Evolutionary conservation across 2,888 invertebrate genomes (phyloP).

Genomic region (Margaritifera margaritifera): DNA sequence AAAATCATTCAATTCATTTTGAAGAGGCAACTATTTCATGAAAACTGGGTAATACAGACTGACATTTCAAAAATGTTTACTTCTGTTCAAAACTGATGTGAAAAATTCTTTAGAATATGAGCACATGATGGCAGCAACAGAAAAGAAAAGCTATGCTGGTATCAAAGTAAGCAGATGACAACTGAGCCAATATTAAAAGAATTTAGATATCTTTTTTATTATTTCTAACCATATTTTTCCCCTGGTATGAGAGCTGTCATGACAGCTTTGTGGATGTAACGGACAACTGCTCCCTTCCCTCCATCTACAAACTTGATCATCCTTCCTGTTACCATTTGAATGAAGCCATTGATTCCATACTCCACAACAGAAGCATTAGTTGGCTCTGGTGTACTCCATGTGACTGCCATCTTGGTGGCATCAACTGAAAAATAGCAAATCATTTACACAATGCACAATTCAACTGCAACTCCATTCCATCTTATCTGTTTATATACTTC

Average conservation of each 20-base stretch:
- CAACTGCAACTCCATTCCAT: background rate
- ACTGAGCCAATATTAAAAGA: background rate
- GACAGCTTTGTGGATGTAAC: constrained; percentile 65
- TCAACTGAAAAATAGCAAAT: constrained; percentile 33
- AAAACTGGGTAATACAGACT: too few relatives aligned
- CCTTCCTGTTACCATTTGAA: constrained; percentile 44
- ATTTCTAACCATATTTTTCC: constrained; percentile 56
- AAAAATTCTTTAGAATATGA: too few relatives aligned
- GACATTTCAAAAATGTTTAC: background rate
- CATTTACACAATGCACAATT: background rate
- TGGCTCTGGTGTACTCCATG: constrained; percentile 62
- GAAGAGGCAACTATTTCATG: too few relatives aligned
- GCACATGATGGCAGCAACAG: too few relatives aligned
- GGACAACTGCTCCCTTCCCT: constrained; percentile 48
- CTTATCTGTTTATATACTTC: too few relatives aligned
- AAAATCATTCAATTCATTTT: too few relatives aligned
- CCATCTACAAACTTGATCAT: constrained; percentile 63
- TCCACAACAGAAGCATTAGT: constrained; percentile 49
- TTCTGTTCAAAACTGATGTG: background rate
- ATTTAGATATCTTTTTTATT: background rate
- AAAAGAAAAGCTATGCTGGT: too few relatives aligned
- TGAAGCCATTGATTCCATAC: constrained; percentile 39
- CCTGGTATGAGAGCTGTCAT: constrained; percentile 56
- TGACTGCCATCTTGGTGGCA: constrained; percentile 59
- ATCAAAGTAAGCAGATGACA: too few relatives aligned